Evolutionary conservation across 2,888 invertebrate species (phyloP).

Genomic region (Tromatobia lineatoria): DNA sequence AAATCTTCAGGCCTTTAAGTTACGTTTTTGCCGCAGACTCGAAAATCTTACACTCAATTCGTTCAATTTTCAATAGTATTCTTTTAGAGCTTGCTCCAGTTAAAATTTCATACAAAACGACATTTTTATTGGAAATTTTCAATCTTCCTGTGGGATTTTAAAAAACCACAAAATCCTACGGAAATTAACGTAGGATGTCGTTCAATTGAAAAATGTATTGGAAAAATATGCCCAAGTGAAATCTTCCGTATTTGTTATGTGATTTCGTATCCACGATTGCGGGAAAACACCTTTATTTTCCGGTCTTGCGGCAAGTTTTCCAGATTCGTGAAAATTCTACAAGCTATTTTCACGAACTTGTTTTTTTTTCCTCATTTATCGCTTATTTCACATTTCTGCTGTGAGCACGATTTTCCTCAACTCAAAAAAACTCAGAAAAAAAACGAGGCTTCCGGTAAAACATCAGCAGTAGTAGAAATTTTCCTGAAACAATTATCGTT

Average conservation of each 20-base stretch:
- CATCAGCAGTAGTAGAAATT: slow-evolving; percentile 5
- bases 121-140: too few relatives aligned
- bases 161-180: too few relatives aligned
- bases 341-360: slow-evolving; percentile 41
- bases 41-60: neutral
- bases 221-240: too few relatives aligned
- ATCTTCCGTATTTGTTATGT: too few relatives aligned
- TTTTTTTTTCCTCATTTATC: neutral
- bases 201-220: neutral
- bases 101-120: too few relatives aligned
- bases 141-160: too few relatives aligned
- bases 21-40: slow-evolving; percentile 15
- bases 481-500: slow-evolving; percentile 14
- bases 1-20: slow-evolving; percentile 59
- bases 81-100: too few relatives aligned
- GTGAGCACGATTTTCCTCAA: slow-evolving; percentile 16
- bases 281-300: slow-evolving; percentile 3
- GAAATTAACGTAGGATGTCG: neutral
- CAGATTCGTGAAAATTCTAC: slow-evolving; percentile 37
- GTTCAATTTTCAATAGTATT: too few relatives aligned
- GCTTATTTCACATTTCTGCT: neutral
- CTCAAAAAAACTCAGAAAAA: neutral
- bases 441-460: slow-evolving; percentile 55
- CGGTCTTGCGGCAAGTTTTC: neutral
- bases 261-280: neutral